Base-by-base conservation (phyloP, 2,113 vertebrate species). In the Dasypus novemcinctus region DNA sequence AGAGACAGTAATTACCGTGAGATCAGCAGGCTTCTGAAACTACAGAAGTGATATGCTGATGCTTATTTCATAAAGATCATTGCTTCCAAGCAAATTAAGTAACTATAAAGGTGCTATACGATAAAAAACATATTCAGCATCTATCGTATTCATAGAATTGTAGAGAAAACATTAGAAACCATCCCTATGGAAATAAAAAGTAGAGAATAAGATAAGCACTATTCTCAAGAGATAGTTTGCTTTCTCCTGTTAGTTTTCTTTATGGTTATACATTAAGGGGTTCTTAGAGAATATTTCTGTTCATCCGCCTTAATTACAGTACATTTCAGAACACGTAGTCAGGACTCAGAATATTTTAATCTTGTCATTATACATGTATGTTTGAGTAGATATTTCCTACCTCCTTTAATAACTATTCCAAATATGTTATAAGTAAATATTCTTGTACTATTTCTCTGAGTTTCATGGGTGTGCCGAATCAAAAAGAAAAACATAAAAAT, bases 401-500 rank as follows among this genome's bases (percentile, higher is more conserved):
- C 18, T 91, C 23, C 71, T 84, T 90, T 90, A 90, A 90, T 78
- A 78, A 31, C n/a, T 54, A 59, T 78, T 86, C 36, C 81, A 85
- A 83, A 63, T 36, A 82, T 68, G 36, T 79, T 64, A 33, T 87
- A 93, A 95, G 66, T 91, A 94, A 97, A 95, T 93, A 94, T 96
- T 93, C 83, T 93, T 96, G 36, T 46, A 87, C 33, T 76, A 38
- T 92, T 95, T 93, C 63, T 86, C 25, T 81, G 46, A n/a, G n/a
- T 96, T 97, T 95, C 49, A 66, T 87, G 75, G 49, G 46, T 96
- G 43, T 95, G 92, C 36, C 75, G 94, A n/a, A 97, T 96, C 69
- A 94, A 97, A 96, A 96, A 91, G 91, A 76, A 94, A 95, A 90
- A 71, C 75, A 87, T 96, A 49, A 93, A 94, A 96, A 81, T 64